Percentiles rank a stretch among this genome's conserved stretches.
Conservation (phyloP, 2,113 vertebrate species). For the Noturus placidus region DNA sequence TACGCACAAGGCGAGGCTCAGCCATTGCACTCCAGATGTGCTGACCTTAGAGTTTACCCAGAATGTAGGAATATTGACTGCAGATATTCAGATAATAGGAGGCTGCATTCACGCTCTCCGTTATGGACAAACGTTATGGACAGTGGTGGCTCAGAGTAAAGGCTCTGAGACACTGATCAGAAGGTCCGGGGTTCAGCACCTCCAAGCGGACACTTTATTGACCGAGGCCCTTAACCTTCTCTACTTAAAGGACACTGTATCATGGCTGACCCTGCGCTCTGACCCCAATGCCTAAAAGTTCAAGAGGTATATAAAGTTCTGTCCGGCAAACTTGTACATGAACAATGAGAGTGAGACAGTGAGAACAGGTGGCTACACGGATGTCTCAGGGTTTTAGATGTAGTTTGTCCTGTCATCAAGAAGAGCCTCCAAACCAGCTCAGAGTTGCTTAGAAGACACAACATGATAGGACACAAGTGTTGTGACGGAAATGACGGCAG, state of each 20-base stretch:
- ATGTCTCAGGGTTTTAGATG: neutral
- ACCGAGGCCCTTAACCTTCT: neutral
- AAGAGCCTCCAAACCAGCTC: neutral
- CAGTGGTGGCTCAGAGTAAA: neutral
- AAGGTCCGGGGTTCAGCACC: neutral
- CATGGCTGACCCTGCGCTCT: neutral
- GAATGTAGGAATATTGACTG: neutral
- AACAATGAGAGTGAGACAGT: neutral
- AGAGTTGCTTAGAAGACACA: constrained; percentile 45
- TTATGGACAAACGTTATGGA: neutral
- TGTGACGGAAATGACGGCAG: constrained; percentile 39
- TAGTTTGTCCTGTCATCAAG: constrained; percentile 33
- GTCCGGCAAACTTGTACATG: neutral
- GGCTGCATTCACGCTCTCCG: neutral
- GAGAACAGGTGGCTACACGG: neutral
- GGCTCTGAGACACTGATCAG: neutral
- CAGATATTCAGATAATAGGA: neutral
- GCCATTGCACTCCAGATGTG: neutral
- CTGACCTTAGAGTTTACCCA: neutral
- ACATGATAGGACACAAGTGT: constrained; percentile 49
- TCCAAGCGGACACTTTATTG: neutral
- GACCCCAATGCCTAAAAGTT: neutral
- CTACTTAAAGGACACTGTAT: neutral
- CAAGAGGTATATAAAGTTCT: neutral
- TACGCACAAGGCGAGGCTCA: neutral